Conservation (phyloP, 1,140 invertebrate genomes). For the Dreissena polymorpha region DNA sequence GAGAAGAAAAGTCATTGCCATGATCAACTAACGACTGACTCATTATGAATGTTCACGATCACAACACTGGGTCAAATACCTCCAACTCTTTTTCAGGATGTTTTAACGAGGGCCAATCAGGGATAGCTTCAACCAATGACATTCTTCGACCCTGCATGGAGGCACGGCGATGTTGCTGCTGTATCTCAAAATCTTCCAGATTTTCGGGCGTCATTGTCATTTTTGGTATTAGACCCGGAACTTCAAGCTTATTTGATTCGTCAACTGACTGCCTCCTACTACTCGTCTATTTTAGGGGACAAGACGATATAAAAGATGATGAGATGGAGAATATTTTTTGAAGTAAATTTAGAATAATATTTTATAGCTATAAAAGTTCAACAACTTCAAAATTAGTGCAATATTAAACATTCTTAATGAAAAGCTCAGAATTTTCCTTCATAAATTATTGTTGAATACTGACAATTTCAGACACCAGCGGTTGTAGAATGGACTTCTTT, state of each 20-base stretch:
- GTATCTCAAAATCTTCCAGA: constrained; percentile 70
- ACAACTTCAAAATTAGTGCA: too few species aligned
- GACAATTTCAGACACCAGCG: too few species aligned
- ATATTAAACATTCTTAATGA: too few species aligned
- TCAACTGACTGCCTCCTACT: constrained; percentile 73
- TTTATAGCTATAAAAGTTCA: too few species aligned
- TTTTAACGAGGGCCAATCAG: constrained; percentile 96
- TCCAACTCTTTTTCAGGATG: constrained; percentile 78
- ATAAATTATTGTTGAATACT: too few species aligned
- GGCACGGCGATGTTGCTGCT: constrained; percentile 72
- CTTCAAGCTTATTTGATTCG: constrained; percentile 63
- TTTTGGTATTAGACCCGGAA: constrained; percentile 54
- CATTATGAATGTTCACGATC: constrained; percentile 8
- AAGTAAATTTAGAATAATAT: too few species aligned
- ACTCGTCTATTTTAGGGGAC: constrained; percentile 12
- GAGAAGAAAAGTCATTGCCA: not conserved
- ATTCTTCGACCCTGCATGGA: constrained; percentile 86
- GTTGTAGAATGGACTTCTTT: too few species aligned
- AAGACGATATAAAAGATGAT: not conserved
- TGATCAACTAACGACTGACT: not conserved
- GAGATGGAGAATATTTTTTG: too few species aligned
- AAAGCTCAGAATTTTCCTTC: too few species aligned
- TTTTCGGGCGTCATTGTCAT: constrained; percentile 72
- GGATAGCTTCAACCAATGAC: constrained; percentile 96
- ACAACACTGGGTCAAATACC: constrained; percentile 62